A percentile compares a stretch with the other conserved stretches of the same genome.
These are phyloP conservation scores for Zoanthus solanderi DNA, from an alignment of 92 coral and sea anemone genomes.

Conservation along the genomic window DNA sequence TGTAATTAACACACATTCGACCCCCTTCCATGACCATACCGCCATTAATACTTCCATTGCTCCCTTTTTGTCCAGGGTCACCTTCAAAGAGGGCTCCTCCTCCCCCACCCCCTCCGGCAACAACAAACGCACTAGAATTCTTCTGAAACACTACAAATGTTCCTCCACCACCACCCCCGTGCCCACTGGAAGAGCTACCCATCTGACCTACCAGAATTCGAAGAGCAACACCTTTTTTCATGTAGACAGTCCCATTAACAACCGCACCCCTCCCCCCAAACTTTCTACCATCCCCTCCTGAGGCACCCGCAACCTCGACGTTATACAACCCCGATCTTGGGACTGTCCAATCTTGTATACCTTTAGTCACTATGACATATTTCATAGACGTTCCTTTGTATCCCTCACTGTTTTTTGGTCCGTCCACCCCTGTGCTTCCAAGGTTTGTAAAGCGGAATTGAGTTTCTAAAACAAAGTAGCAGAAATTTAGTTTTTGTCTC, in stretches of 20 bases:
- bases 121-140: constrained; percentile 23
- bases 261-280: constrained; percentile 38
- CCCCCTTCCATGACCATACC: constrained; percentile 26
- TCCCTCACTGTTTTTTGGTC: constrained; percentile 12
- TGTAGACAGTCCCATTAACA: constrained; percentile 17
- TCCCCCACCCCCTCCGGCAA: constrained; percentile 50
- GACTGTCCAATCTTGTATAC: constrained; percentile 30
- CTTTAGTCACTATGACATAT: not conserved
- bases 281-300: constrained; percentile 3
- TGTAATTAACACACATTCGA: not conserved
- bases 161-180: constrained; percentile 43
- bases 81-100: not conserved
- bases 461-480: not conserved
- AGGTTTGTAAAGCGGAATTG: constrained; percentile 22
- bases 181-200: not conserved
- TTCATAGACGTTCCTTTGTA: constrained; percentile 34
- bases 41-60: constrained; percentile 28
- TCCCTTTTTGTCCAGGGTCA: constrained; percentile 12
- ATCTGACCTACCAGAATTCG: constrained; percentile 33
- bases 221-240: constrained; percentile 17
- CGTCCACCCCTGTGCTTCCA: constrained; percentile 25
- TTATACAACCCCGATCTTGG: constrained; percentile 20
- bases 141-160: constrained; percentile 15
- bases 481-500: no score
- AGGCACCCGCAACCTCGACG: constrained; percentile 16